Percentiles rank a stretch among this genome's conserved stretches.
Evolutionary conservation across 2,797 vertebrate species (phyloP).

Genomic region (Hephaestus fuliginosus): DNA sequence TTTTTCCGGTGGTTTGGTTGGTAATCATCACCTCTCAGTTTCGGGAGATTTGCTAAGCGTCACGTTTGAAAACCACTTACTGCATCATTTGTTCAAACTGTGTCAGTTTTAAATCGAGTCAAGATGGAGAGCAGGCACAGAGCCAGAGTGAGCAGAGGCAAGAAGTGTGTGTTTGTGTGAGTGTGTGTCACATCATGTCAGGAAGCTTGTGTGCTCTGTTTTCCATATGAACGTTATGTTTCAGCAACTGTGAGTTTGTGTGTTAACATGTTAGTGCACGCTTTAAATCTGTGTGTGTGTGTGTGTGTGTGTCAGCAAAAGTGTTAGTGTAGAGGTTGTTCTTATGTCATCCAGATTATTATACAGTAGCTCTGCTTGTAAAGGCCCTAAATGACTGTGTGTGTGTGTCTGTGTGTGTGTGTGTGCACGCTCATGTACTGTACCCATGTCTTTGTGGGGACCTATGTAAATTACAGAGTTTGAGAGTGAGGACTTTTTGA

Average conservation of each 20-base stretch:
- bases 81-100: slow-evolving; percentile 51
- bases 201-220: slow-evolving; percentile 3
- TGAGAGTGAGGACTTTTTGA: background rate
- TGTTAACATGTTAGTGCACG: slow-evolving; percentile 24
- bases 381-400: slow-evolving; percentile 17
- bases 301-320: background rate
- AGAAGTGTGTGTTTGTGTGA: slow-evolving; percentile 13
- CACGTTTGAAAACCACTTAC: slow-evolving; percentile 51
- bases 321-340: slow-evolving; percentile 10
- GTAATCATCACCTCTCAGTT: slow-evolving; percentile 62
- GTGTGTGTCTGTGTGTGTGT: slow-evolving; percentile 24
- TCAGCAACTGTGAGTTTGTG: slow-evolving; percentile 2
- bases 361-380: slow-evolving; percentile 41
- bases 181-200: slow-evolving; percentile 30
- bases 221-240: slow-evolving; percentile 6
- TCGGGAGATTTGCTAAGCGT: slow-evolving; percentile 48
- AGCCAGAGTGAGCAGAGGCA: slow-evolving; percentile 27
- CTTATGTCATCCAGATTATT: slow-evolving; percentile 39
- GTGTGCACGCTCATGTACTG: background rate
- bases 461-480: background rate
- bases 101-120: slow-evolving; percentile 46
- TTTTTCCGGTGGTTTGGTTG: slow-evolving; percentile 49
- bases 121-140: slow-evolving; percentile 29
- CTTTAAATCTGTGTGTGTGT: background rate
- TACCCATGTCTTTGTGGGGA: slow-evolving; percentile 8